A percentile compares a stretch with the other conserved stretches of the same genome.
These are phyloP conservation scores for Scortum barcoo DNA, from an alignment of 2,113 vertebrate species.

Conservation along the genomic window DNA sequence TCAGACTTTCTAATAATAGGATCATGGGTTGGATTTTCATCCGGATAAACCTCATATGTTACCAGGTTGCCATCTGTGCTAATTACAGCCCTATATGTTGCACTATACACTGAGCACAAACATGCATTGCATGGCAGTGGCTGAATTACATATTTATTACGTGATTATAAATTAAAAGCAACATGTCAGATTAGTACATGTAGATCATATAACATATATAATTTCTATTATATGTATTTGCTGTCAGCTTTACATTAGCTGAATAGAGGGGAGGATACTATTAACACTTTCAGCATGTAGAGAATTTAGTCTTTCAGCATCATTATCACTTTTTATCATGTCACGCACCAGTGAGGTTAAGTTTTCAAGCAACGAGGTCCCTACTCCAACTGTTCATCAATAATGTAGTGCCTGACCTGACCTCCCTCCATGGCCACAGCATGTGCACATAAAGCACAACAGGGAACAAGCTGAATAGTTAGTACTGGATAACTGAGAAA, in stretches of 20 bases:
- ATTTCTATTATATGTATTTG: no score
- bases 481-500: not conserved
- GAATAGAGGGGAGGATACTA: no score
- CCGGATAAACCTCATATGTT: not conserved
- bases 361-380: not conserved
- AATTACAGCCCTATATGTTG: not conserved
- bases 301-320: not conserved
- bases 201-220: no score
- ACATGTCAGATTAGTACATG: not conserved
- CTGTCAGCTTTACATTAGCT: no score
- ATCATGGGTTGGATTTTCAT: not conserved
- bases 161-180: not conserved
- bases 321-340: no score
- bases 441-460: not conserved
- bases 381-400: slow-evolving; percentile 46
- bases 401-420: slow-evolving; percentile 43
- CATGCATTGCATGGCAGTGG: not conserved
- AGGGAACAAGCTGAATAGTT: not conserved
- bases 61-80: not conserved
- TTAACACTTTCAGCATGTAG: not conserved
- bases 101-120: not conserved
- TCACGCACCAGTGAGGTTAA: not conserved
- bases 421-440: slow-evolving; percentile 20
- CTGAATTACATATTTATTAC: not conserved
- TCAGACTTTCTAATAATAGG: not conserved